Conservation (phyloP, 2,113 vertebrate genomes). For the Patagioenas fasciata region DNA sequence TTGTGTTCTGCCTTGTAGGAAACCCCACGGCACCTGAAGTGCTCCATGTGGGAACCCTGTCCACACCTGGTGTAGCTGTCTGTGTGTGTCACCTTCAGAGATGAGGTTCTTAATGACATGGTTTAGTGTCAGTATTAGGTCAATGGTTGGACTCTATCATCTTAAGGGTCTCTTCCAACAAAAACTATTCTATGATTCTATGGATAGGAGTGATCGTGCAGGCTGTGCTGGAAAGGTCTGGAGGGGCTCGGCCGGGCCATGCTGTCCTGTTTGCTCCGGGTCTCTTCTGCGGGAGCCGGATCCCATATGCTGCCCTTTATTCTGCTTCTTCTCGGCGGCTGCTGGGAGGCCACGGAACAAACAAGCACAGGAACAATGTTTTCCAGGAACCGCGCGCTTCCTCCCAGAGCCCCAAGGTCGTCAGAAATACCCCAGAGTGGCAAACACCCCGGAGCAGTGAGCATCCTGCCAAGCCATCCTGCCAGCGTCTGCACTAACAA, state of each 20-base stretch:
- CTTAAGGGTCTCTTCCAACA: no score
- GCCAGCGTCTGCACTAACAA: not conserved
- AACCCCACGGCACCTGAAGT: rapidly evolving
- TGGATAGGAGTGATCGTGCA: rapidly evolving
- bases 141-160: no score
- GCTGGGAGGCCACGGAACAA: not conserved
- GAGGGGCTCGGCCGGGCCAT: rapidly evolving
- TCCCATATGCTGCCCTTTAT: not conserved
- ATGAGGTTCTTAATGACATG: no score
- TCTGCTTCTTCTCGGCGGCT: not conserved
- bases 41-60: not conserved
- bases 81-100: not conserved
- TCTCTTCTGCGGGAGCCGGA: not conserved
- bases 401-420: not conserved
- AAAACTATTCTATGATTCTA: no score
- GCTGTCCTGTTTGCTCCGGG: rapidly evolving
- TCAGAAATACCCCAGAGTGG: rapidly evolving
- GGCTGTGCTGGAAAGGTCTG: not conserved
- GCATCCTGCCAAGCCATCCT: not conserved
- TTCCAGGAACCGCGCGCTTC: conserved; percentile 29
- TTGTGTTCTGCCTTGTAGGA: not conserved
- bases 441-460: rapidly evolving
- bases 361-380: not conserved
- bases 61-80: not conserved
- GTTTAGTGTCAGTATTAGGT: no score